phyloP scores from a whole-genome alignment of 2,113 vertebrate genomes.

The Zapornia atra region DNA sequence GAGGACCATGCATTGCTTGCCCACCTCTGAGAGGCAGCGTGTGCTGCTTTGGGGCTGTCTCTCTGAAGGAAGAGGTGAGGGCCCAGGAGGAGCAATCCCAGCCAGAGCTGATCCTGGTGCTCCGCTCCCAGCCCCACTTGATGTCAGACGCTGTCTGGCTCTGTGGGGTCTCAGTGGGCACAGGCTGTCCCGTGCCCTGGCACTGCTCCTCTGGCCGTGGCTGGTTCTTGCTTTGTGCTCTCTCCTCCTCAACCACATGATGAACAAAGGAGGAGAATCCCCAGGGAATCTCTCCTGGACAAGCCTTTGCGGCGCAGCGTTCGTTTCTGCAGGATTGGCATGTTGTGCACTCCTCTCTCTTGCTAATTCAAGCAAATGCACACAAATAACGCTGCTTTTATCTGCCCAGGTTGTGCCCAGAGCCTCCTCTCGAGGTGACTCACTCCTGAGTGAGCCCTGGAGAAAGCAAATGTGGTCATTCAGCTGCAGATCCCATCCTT shows the following conservation, averaged over 20 bases:
- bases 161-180: not conserved
- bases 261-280: not conserved
- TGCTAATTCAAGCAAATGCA: not conserved
- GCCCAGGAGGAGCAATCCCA: not conserved
- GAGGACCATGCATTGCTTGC: not conserved
- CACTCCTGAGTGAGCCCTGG: slow-evolving; percentile 7
- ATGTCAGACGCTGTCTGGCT: not conserved
- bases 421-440: slow-evolving; percentile 1
- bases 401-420: not conserved
- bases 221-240: not conserved
- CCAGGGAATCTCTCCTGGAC: not conserved
- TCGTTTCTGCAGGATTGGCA: not conserved
- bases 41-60: not conserved
- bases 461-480: slow-evolving; percentile 18
- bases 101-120: not conserved
- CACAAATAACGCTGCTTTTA: slow-evolving; percentile 1
- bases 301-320: rapidly evolving
- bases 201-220: not conserved
- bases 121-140: not conserved
- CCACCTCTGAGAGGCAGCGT: not conserved
- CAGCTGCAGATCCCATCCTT: not conserved
- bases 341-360: not conserved
- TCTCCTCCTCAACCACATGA: not conserved
- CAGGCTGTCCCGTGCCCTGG: not conserved
- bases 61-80: not conserved